Evolutionary conservation across 2,888 invertebrate genomes (phyloP), one percentile per base, ranked within the genome.

Genomic region (Muschampia plurimacula): DNA sequence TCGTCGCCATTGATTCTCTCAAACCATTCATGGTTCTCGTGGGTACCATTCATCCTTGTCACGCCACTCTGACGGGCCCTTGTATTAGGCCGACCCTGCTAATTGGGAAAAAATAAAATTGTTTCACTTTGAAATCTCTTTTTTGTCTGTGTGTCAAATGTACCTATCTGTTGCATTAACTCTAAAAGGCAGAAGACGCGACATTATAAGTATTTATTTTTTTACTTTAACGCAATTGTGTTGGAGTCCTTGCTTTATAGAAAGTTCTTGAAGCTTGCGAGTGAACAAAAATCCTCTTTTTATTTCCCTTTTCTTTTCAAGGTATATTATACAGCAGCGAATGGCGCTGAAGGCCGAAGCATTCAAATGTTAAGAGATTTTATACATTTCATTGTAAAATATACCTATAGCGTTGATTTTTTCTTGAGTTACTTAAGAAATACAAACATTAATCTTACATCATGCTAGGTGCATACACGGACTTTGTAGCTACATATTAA

Each of bases 11-110:
- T 89, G 84, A 88, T 80, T 69, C 52, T 69, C 72, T 73, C 75
- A 75, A 67, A 77, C 85, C 90, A 90, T 90, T 90, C 89, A 89
- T 86, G 79, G 69, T 76, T 80, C 80, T 76, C 75, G 49, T 44
- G 41, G 75, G 78, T 78, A 82, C 82, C 89, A 89, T 89, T 90
- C 90, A 90, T 86, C 82, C 82, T 80, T 79, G 82, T 83, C 84
- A 69, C 63, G 67, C 80, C 77, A 76, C 74, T 76, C 73, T 74
- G 69, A 69, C 76, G 77, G 76, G 75, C 76, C 68, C 74, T 77
- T 70, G 68, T 74, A 49, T 73, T 82, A 80, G 79, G 76, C 75
- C 65, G 72, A 71, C 72, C 74, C 73, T 74, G 80, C 79, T 83
- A 84, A 84, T 82, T 82, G 80, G 77, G 59, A 69, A 62, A 57